A percentile compares a stretch with the other conserved stretches of the same genome.
phyloP scores from a whole-genome alignment of 2,797 vertebrate species.

The Sebastolobus alascanus region DNA sequence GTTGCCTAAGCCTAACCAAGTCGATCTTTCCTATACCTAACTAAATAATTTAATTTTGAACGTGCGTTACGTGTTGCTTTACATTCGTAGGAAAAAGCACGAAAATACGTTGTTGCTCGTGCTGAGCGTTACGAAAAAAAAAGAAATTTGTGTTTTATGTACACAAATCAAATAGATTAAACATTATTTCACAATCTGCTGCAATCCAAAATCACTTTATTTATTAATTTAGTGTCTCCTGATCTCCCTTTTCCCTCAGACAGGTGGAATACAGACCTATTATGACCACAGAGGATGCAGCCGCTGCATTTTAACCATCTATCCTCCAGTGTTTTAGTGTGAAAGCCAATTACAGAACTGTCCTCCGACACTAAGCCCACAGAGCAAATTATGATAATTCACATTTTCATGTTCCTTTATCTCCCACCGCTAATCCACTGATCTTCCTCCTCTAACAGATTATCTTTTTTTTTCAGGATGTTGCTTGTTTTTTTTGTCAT shows the following conservation, averaged over 20 bases:
- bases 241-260: constrained; percentile 20
- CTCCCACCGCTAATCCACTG: constrained; percentile 45
- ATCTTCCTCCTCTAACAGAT: constrained; percentile 49
- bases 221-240: background rate
- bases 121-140: too few relatives aligned
- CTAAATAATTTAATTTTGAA: too few relatives aligned
- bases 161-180: too few relatives aligned
- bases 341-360: constrained; percentile 48
- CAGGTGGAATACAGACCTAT: background rate
- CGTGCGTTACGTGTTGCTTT: too few relatives aligned
- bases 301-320: constrained; percentile 20
- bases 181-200: too few relatives aligned
- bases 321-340: constrained; percentile 21
- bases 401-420: constrained; percentile 55
- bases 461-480: constrained; percentile 52
- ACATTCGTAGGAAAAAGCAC: too few relatives aligned
- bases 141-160: too few relatives aligned
- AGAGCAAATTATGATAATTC: constrained; percentile 55
- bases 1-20: too few relatives aligned
- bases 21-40: too few relatives aligned
- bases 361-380: constrained; percentile 31
- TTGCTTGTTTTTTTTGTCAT: constrained; percentile 61
- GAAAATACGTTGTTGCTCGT: too few relatives aligned
- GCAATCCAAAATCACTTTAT: background rate
- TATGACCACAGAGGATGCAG: constrained; percentile 14